Conservation (phyloP, 2,888 invertebrate species). For the Villa cingulata region DNA sequence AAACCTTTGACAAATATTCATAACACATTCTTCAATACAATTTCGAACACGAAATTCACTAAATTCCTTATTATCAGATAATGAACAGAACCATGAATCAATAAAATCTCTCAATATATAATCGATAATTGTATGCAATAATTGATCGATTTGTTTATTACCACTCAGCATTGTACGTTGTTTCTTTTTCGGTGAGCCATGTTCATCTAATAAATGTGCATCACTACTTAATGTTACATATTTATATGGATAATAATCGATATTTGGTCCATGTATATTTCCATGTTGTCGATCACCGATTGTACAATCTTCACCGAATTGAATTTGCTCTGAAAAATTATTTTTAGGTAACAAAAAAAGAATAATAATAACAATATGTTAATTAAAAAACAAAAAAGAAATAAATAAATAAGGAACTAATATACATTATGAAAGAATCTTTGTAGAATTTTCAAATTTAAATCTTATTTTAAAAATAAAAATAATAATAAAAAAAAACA, state of each 20-base stretch:
- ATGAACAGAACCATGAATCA: constrained; percentile 17
- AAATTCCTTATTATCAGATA: constrained; percentile 18
- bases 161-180: constrained; percentile 15
- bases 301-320: constrained; percentile 8
- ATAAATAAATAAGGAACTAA: too few relatives aligned
- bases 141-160: constrained; percentile 16
- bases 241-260: constrained; percentile 19
- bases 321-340: constrained; percentile 2
- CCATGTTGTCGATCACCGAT: neutral
- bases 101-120: constrained; percentile 17
- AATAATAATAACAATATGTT: neutral
- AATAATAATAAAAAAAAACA: too few relatives aligned
- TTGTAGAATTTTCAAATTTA: too few relatives aligned
- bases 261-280: constrained; percentile 24
- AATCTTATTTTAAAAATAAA: too few relatives aligned
- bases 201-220: constrained; percentile 28
- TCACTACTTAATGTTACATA: constrained; percentile 11
- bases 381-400: too few relatives aligned
- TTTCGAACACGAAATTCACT: constrained; percentile 16
- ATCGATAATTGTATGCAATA: constrained; percentile 17
- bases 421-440: too few relatives aligned
- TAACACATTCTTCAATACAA: constrained; percentile 16
- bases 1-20: constrained; percentile 14
- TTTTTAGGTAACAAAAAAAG: neutral
- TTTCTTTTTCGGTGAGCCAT: constrained; percentile 29